Base-by-base conservation (phyloP, 2,888 invertebrate species). In the Phortica okadai region DNA sequence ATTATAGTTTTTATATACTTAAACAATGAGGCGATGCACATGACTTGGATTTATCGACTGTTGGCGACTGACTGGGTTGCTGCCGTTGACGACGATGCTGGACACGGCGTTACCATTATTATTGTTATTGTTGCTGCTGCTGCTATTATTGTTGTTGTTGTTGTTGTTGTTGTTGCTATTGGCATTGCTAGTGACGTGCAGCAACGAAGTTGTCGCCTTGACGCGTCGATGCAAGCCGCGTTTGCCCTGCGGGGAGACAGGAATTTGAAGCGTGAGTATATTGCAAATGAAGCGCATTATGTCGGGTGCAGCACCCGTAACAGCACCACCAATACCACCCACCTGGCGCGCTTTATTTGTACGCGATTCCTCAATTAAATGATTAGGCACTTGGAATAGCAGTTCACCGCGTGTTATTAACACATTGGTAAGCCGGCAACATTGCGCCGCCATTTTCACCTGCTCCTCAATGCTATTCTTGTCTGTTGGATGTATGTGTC, bases 381-480 rank as follows among this genome's bases (percentile, higher is more conserved):
- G 94, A 78, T 93, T 93, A 72, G 97, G 96, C 81, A 97, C 95
- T 79, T 94, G 93, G 95, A 97, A 98, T 78, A 98, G 92, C 80
- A 94, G 93, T 77, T 96, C 94, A 82, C 95, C 94, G 90, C 95
- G 95, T 76, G 94, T 94, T 91, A 98, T 95, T 84, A 98, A 92
- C 73, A 95, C 94, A 90, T 97, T 96, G 56, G 97, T 96, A 77
- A 97, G 94, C 89, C 95, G 95, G 89, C 97, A 97, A 84, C 97
- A 97, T 86, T 96, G 94, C 6, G 97, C 97, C 0, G 98, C 98
- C 91, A 96, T 95, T 81, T 95, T 95, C 6, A 97, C 94, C 90
- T 97, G 96, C 66, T 94, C 95, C 85, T 93, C 94, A 85, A 96
- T 93, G 92, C 94, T 92, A 87, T 93, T 93, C 92, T 95, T 93